Evolutionary conservation across 2,888 invertebrate genomes (phyloP), one percentile per base, ranked within the genome.

Genomic region (Pollenia amentaria): DNA sequence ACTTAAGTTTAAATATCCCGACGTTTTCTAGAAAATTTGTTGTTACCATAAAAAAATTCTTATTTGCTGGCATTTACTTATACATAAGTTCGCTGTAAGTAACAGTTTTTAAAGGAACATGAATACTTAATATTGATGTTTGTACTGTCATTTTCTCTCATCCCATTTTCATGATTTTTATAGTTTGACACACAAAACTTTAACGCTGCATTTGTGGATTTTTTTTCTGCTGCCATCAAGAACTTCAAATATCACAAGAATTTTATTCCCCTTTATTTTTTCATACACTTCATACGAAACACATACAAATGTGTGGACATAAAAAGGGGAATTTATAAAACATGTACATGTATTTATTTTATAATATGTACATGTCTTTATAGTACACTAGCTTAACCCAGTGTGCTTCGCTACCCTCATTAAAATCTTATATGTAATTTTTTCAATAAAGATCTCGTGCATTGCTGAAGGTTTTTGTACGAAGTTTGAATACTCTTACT

Each of bases 61-160:
- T 3, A 29, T 29, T 2, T 29, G 29, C 3, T 29, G 29, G 29
- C 29, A 29, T 29, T 29, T 29, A 1, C 29, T 1, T 1, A 29
- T 29, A 29, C 6, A 29, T 29, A 29, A 29, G 29, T 29, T 3
- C 6, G 9, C 16, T 51, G 48, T 48, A 29, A 60, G 51, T 18
- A 51, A 11, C 9, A 18, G 21, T 44, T 14, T 8, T 72, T 40
- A 53, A 18, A 51, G 18, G 16, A 62, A 40, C 75, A 75, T 62
- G 62, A 75, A 75, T 75, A 75, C 42, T 75, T 75, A 64, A 75
- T 75, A 75, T 38, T 75, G 62, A 51, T 51, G 75, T 75, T 29
- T 29, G 29, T 29, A 48, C 48, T 62, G 40, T 75, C 48, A 73
- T 48, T 73, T 60, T 60, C 18, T 51, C 51, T 40, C 62, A 62